Percentiles rank a stretch among this genome's conserved stretches.
Evolutionary conservation across 1,140 invertebrate genomes (phyloP).

Genomic region (Ceratosolen solmsi): DNA sequence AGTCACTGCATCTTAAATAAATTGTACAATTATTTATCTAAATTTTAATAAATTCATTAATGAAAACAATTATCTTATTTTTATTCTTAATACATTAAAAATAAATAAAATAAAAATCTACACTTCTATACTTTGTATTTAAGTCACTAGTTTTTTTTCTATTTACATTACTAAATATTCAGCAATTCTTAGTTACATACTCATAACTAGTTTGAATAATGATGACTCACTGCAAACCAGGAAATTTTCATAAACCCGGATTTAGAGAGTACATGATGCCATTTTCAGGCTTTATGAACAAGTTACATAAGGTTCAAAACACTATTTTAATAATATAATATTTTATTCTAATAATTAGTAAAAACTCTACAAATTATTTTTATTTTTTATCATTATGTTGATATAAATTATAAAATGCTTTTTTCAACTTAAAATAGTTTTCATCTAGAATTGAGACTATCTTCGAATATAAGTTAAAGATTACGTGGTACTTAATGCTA

Average conservation of each 20-base stretch:
- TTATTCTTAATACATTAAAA: neutral
- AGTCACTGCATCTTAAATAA: neutral
- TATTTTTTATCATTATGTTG: no score
- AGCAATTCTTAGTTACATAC: neutral
- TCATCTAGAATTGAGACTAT: no score
- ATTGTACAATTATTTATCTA: neutral
- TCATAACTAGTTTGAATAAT: conserved; percentile 16
- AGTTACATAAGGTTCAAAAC: no score
- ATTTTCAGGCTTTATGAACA: neutral
- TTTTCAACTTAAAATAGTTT: no score
- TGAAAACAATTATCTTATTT: neutral
- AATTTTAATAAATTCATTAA: neutral
- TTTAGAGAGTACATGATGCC: neutral
- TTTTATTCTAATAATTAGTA: no score
- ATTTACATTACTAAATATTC: conserved; percentile 7
- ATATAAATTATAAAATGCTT: no score
- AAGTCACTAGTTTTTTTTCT: neutral
- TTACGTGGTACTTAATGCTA: no score
- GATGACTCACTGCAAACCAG: conserved; percentile 14
- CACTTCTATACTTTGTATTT: neutral
- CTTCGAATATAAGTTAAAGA: no score
- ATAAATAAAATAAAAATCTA: neutral
- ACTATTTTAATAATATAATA: no score
- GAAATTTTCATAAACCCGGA: conserved; percentile 12
- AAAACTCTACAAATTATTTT: no score